Percentiles rank a stretch among this genome's conserved stretches.
Evolutionary conservation across 2,888 invertebrate species (phyloP).

Genomic region (Augochlorella aurata): DNA sequence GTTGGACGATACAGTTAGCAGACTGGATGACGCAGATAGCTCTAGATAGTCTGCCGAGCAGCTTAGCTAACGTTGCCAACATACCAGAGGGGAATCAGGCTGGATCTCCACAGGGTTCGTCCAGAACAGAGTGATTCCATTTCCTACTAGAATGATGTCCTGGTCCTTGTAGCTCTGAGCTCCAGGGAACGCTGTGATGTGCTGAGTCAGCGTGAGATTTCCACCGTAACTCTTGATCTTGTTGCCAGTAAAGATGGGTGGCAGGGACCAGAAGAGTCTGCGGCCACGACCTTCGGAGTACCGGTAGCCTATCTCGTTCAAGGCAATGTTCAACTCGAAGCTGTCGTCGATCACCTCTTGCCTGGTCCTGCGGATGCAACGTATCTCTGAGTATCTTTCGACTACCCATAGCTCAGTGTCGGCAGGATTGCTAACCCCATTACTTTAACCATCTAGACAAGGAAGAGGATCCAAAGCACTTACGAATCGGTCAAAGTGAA

Average conservation of each 20-base stretch:
- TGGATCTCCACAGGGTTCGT: conserved; percentile 85
- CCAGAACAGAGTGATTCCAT: conserved; percentile 90
- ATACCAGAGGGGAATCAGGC: conserved; percentile 85
- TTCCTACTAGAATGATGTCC: conserved; percentile 92
- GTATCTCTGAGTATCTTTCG: background rate
- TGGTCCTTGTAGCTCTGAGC: conserved; percentile 86
- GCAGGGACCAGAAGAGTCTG: conserved; percentile 89
- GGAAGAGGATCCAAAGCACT: conserved; percentile 46
- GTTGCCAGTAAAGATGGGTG: conserved; percentile 85
- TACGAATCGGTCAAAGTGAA: conserved; percentile 86
- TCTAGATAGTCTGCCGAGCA: background rate
- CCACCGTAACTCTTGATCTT: conserved; percentile 95
- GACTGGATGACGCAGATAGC: background rate
- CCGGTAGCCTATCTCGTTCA: conserved; percentile 86
- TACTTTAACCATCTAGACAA: too few species aligned
- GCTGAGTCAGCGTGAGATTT: conserved; percentile 88
- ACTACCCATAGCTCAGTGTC: background rate
- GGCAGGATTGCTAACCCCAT: too few species aligned
- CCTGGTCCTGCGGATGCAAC: conserved; percentile 75
- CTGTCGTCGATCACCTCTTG: conserved; percentile 81
- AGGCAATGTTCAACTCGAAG: conserved; percentile 83
- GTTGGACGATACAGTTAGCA: conserved; percentile 43
- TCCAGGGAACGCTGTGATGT: conserved; percentile 85
- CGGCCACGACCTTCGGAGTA: conserved; percentile 82
- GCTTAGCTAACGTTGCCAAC: background rate